Conservation (phyloP, 2,888 invertebrate genomes). For the Synanthedon myopaeformis region DNA sequence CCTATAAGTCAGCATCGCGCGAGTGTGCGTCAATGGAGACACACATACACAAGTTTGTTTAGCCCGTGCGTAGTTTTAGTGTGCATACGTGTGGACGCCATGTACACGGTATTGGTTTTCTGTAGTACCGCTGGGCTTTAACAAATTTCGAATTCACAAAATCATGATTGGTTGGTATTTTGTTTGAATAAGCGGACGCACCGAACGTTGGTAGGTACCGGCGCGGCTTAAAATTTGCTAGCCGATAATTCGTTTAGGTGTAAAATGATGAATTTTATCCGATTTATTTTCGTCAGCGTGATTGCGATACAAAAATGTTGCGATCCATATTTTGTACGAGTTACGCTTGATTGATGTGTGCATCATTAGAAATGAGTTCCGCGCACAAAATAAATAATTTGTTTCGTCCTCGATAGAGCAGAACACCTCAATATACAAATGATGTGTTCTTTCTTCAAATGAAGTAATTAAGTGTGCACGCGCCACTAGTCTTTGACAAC, state of each 20-base stretch:
- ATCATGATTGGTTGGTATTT: slow-evolving; percentile 66
- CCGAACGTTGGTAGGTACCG: slow-evolving; percentile 13
- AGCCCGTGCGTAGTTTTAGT: slow-evolving; percentile 63
- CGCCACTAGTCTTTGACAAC: slow-evolving; percentile 43
- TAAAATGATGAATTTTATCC: slow-evolving; percentile 56
- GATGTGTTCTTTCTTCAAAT: slow-evolving; percentile 54
- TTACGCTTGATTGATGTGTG: slow-evolving; percentile 19
- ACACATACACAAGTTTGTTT: slow-evolving; percentile 49
- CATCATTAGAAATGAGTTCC: slow-evolving; percentile 13
- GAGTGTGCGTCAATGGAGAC: slow-evolving; percentile 24
- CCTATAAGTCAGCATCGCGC: slow-evolving; percentile 13
- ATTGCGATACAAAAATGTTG: slow-evolving; percentile 29
- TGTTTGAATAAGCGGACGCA: slow-evolving; percentile 60
- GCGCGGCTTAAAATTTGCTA: slow-evolving; percentile 43
- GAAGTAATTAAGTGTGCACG: slow-evolving; percentile 61
- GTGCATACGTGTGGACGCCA: slow-evolving; percentile 24
- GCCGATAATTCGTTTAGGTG: slow-evolving; percentile 58
- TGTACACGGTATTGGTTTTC: slow-evolving; percentile 64
- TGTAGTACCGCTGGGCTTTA: slow-evolving; percentile 56
- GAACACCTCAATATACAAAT: slow-evolving; percentile 32
- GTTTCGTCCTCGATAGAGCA: slow-evolving; percentile 28
- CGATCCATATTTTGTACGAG: slow-evolving; percentile 29
- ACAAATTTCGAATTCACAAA: slow-evolving; percentile 70
- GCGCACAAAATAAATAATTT: slow-evolving; percentile 5
- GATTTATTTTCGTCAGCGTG: slow-evolving; percentile 39